Conservation (phyloP, 1,140 invertebrate species). For the Heliconius eleuchia region DNA sequence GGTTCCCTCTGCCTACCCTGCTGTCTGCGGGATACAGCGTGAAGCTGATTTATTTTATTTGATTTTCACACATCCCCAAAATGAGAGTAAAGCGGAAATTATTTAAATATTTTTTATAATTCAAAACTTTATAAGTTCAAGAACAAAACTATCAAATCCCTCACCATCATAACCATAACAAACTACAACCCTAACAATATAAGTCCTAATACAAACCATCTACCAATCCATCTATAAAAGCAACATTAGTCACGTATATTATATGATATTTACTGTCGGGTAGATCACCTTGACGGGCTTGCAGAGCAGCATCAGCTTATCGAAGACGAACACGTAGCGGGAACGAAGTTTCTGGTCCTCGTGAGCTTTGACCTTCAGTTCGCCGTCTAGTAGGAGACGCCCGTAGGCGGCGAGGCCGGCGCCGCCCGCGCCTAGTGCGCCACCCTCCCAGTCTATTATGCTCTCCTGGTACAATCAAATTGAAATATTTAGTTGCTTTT, state of each 20-base stretch:
- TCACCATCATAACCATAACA: neutral
- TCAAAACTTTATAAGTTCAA: neutral
- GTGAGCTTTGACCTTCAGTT: constrained; percentile 95
- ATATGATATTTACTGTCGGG: constrained; percentile 38
- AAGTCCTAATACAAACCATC: constrained; percentile 5
- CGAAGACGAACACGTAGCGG: constrained; percentile 97
- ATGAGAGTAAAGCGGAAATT: no score
- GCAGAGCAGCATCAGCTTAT: constrained; percentile 97
- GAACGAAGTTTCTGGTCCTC: constrained; percentile 92
- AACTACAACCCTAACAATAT: neutral
- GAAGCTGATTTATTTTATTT: no score
- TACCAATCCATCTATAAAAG: constrained; percentile 21
- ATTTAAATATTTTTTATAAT: neutral
- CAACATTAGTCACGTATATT: constrained; percentile 28
- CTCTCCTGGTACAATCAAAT: constrained; percentile 81
- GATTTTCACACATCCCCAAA: no score
- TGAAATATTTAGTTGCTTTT: no score
- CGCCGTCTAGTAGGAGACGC: constrained; percentile 94
- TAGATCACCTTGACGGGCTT: constrained; percentile 89
- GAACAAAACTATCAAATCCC: neutral
- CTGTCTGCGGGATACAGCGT: no score
- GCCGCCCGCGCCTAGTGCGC: constrained; percentile 90
- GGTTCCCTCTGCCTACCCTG: no score
- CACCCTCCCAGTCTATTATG: constrained; percentile 91
- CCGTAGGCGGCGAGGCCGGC: constrained; percentile 94